Evolutionary conservation across 2,797 vertebrate species (phyloP), one percentile per base, ranked within the genome.

Genomic region (Chelonia mydas): DNA sequence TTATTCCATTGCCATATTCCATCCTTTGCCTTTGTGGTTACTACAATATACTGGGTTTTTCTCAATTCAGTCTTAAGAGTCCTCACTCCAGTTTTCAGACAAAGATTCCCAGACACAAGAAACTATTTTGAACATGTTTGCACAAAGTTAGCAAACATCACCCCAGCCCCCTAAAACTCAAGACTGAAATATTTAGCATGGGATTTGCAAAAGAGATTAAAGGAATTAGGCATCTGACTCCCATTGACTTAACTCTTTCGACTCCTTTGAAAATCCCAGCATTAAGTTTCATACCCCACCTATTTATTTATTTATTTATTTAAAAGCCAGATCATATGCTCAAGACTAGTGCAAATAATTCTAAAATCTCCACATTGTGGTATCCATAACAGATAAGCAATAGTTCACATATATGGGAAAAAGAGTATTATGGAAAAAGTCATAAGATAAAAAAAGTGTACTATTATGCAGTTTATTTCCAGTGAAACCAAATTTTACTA

Each of bases 381-480:
- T 47, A 88, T 84, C 5, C 95, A 83, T 47, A 95, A 77, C 10
- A 86, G 77, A 23, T 59, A 55, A 65, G 37, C 10, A 57, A 12
- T 5, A 33, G 3, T 87, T 79, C 15, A 41, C 6, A 17, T 12
- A 37, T 31, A 1, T 72, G 3, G 9, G 72, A 94, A 77, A 77
- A 82, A 93, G 89, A 41, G 55, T 94, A 93, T 93, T 95, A 59
- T 68, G 50, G 80, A 92, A 95, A 86, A 87, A 51, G 1, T 28
- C 1, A 8, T 37, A 57, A 57, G 57, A 94, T 5, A 84, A 81
- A 74, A 23, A 76, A 23, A 50, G 1, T 57, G 41, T 95, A 97
- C 92, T 57, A 53, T 90, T 95, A 90, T 61, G 65, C 80, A 84
- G 79, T 96, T 96, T 97, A 92, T 96, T 97, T 96, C 91, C 90